phyloP scores from a whole-genome alignment of 2,888 invertebrate genomes.

The Cactoblastis cactorum region DNA sequence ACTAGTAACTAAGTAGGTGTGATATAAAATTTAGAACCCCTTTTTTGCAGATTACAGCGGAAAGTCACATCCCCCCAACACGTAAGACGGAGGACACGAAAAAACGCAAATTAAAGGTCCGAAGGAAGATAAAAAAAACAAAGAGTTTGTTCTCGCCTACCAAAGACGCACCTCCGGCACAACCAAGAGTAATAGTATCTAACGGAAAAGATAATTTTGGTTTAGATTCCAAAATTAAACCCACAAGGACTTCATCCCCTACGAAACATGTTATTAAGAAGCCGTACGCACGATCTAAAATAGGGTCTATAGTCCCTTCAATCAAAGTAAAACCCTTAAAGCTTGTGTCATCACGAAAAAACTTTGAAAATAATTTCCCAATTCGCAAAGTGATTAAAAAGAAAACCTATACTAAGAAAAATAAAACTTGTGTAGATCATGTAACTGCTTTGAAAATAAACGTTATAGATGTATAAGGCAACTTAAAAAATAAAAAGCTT shows the following conservation, averaged over 20 bases:
- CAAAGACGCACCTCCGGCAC: constrained; percentile 3
- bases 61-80: constrained; percentile 21
- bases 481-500: no score
- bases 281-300: constrained; percentile 10
- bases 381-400: neutral
- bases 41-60: constrained; percentile 30
- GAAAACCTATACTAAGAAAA: neutral
- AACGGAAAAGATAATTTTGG: constrained; percentile 24
- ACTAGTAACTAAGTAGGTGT: no score
- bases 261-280: constrained; percentile 22
- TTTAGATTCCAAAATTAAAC: constrained; percentile 17
- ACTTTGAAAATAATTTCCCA: neutral
- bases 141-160: constrained; percentile 32
- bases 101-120: constrained; percentile 27
- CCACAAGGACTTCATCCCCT: constrained; percentile 29
- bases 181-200: constrained; percentile 25
- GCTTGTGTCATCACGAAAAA: neutral
- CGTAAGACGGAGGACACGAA: constrained; percentile 25
- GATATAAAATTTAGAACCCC: no score
- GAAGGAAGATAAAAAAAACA: constrained; percentile 33
- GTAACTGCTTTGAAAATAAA: neutral
- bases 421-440: neutral
- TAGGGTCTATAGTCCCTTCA: neutral
- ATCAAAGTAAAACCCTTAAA: neutral
- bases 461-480: neutral